Base-by-base conservation (phyloP, 2,888 invertebrate species). In the Anoplius nigerrimus region DNA sequence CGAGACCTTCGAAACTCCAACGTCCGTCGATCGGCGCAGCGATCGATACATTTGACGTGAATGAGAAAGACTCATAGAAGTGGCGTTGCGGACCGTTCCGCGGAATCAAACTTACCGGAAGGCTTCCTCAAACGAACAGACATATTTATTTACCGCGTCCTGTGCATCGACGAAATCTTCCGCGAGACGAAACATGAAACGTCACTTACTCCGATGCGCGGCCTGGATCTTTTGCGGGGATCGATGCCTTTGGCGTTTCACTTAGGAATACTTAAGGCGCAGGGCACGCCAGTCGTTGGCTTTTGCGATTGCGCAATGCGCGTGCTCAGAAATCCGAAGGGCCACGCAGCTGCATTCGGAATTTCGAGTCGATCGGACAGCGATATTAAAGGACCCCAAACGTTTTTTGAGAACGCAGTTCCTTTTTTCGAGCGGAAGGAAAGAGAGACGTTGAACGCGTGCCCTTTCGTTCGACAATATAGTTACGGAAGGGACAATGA, bases 141-240 rank as follows among this genome's bases (percentile, higher is more conserved):
- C 78, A 77, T 79, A 77, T 79, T 79, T 79, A 79, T 79, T 76
- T 75, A 72, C 62, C 45, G 45, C 45, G 46, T 58, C 16, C 66
- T 27, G 42, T 60, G 70, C 66, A 64, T 70, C 73, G 72, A 65
- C 69, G 70, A 82, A 77, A 77, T 82, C 78, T 79, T 79, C 77
- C 74, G 66, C 80, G 74, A 78, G 76, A 72, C 72, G 78, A 76
- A 81, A 82, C 82, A 82, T 67, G 80, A 80, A 79, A 80, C 77
- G 79, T 82, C 78, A 80, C 80, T 81, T 81, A 81, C 75, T 69
- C 63, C 62, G 71, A 69, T 69, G 80, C 75, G 72, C 74, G 73
- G 18, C 48, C 2, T 42, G 56, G 18, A 43, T 20, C 48, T 57
- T 20, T 62, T 55, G 21, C 54, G 56, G 51, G 66, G 70, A 75